Base-by-base conservation (phyloP, 2,888 invertebrate genomes). In the Amphipoea lucens region DNA sequence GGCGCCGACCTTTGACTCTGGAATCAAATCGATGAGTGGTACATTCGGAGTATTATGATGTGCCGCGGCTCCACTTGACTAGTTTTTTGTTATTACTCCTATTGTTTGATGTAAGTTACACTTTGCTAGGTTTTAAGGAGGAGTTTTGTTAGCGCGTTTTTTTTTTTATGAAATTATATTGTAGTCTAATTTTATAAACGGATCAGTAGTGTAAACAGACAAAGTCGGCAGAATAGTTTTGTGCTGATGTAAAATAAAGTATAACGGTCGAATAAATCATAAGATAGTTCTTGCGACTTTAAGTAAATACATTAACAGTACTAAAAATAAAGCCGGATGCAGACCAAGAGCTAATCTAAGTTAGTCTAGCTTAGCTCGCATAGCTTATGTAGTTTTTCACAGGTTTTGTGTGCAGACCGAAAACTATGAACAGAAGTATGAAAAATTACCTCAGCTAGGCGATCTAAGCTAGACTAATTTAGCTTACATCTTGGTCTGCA, bases 71-170 rank as follows among this genome's bases (percentile, higher is more conserved):
- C 94, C 94, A 93, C 94, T 92, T 93, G 87, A 92, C 80, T 75
- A 92, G 94, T 91, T 94, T 94, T 94, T 94, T 91, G 94, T 91
- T 94, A 94, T 95, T 94, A 94, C 93, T 88, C 90, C 96, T 92
- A 96, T 96, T 96, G 96, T 96, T 96, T 96, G 95, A 92, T 90
- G 94, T 94, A 93, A 94, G 91, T 90, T 93, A 94, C 93, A 94
- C 93, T 93, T 92, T 92, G 90, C 92, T 87, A 84, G 82, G 67
- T 81, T 82, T 94, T 93, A 93, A 91, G 87, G 89, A 77, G 70
- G 72, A 75, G 91, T 93, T 92, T 87, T 87, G 71, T 81, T 76
- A 67, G 63, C 29, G 87, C 90, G 90, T 36, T 36, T 36, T 86
- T 86, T 78, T 65, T 71, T 71, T 40, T 20, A 67, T 57, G 7